Base-by-base conservation (phyloP, 2,113 vertebrate genomes). In the Pterocles gutturalis region DNA sequence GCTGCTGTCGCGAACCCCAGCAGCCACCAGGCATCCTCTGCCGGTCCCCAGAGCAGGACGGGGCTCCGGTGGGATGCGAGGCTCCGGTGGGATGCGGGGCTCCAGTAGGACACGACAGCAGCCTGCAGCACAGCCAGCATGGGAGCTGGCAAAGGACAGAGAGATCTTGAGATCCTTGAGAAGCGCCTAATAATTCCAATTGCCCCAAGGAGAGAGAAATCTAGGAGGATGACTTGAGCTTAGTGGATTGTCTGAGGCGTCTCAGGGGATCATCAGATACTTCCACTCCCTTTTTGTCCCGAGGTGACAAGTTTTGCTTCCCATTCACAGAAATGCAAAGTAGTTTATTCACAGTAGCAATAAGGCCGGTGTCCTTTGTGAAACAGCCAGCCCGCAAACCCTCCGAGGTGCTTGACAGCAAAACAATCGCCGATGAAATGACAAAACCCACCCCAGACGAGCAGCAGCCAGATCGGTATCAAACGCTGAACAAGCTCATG, bases 301-400 rank as follows among this genome's bases (percentile, higher is more conserved):
- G 96, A 95, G 94, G 96, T 95, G 96, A 95, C 83, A 93, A 95
- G 77, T 95, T 92, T 95, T 62, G 69, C 80, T 94, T 92, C 83
- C 92, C 95, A 95, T 96, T 96, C 96, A 96, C 92, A 93, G 89
- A 95, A 95, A 96, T 97, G 96, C 96, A 96, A 95, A 97, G 81
- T n/a, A 93, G 83, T 48, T 96, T 86, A 87, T 96, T 97, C 96
- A 93, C 85, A 78, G 83, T 6, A 77, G 85, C 12, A 94, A 90
- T 90, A 92, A 93, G 67, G 58, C 72, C 2, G 12, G 24, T 70
- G 70, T 87, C 91, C 94, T 94, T 75, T 73, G 58, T 62, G 51
- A 93, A 82, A 29, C 83, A 83, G 83, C 36, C 48, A 21, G 73
- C 75, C 34, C 53, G 34, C 2, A 8, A 93, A 26, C 70, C 78